Evolutionary conservation across 2,888 invertebrate genomes (phyloP).

Genomic region (Coremacera marginata): DNA sequence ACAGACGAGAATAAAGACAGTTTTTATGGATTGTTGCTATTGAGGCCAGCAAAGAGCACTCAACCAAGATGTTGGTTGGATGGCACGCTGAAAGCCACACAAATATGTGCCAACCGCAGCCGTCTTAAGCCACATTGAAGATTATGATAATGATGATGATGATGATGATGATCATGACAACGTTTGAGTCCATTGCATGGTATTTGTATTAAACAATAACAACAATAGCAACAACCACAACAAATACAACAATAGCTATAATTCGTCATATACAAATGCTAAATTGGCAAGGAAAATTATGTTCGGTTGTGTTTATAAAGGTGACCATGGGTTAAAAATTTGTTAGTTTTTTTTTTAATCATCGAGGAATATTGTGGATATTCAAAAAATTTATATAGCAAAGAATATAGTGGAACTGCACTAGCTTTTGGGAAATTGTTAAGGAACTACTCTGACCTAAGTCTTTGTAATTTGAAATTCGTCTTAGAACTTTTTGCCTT

Average conservation of each 20-base stretch:
- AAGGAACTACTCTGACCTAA: too few species aligned
- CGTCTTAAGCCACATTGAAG: neutral
- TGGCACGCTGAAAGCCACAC: slow-evolving; percentile 18
- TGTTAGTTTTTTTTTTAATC: too few species aligned
- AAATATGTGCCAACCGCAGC: slow-evolving; percentile 16
- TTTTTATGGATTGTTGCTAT: neutral
- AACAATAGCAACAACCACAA: neutral
- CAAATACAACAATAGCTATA: neutral
- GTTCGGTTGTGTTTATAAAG: neutral
- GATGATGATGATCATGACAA: slow-evolving; percentile 6
- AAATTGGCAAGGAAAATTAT: slow-evolving; percentile 5
- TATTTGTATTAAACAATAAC: slow-evolving; percentile 11
- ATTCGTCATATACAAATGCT: slow-evolving; percentile 1
- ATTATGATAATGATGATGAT: slow-evolving; percentile 1
- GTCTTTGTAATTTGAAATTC: too few species aligned
- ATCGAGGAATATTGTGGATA: too few species aligned
- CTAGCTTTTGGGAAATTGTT: too few species aligned
- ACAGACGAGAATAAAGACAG: neutral
- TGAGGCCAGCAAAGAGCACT: neutral
- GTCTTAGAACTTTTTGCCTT: too few species aligned
- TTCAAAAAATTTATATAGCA: too few species aligned
- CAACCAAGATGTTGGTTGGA: neutral
- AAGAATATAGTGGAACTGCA: too few species aligned
- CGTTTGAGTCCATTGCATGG: neutral
- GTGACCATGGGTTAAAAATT: neutral